Evolutionary conservation across 1,140 invertebrate genomes (phyloP).

Genomic region (Paracyclopina nana): DNA sequence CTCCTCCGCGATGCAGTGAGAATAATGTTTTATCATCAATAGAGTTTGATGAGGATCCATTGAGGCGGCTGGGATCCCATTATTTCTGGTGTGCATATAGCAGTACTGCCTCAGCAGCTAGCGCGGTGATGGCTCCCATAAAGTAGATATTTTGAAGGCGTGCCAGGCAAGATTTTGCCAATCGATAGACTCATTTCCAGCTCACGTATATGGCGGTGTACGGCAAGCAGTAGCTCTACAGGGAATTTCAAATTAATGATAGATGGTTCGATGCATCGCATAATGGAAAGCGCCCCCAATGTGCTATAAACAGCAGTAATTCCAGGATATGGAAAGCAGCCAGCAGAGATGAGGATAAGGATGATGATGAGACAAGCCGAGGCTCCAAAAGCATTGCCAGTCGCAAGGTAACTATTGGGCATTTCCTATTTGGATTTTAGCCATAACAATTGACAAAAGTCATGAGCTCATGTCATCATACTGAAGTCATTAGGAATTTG

Average conservation of each 20-base stretch:
- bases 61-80: not conserved
- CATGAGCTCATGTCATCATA: too few species aligned
- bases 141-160: not conserved
- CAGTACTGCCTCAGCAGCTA: not conserved
- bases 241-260: conserved; percentile 4
- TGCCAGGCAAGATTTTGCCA: not conserved
- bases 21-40: not conserved
- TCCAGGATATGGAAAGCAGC: too few species aligned
- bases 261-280: too few species aligned
- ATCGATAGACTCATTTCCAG: conserved; percentile 5
- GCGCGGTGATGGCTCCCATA: not conserved
- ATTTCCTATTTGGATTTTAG: too few species aligned
- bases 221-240: not conserved
- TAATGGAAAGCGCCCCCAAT: too few species aligned
- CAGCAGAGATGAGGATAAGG: too few species aligned
- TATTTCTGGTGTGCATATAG: not conserved
- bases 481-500: too few species aligned
- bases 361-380: too few species aligned
- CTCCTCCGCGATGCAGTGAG: not conserved
- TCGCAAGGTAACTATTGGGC: too few species aligned
- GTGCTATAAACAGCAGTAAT: too few species aligned
- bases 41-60: not conserved
- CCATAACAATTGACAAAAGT: too few species aligned
- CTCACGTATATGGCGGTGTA: not conserved
- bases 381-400: too few species aligned